Evolutionary conservation across 2,797 vertebrate genomes (phyloP).

Genomic region (Cossypha heuglini): DNA sequence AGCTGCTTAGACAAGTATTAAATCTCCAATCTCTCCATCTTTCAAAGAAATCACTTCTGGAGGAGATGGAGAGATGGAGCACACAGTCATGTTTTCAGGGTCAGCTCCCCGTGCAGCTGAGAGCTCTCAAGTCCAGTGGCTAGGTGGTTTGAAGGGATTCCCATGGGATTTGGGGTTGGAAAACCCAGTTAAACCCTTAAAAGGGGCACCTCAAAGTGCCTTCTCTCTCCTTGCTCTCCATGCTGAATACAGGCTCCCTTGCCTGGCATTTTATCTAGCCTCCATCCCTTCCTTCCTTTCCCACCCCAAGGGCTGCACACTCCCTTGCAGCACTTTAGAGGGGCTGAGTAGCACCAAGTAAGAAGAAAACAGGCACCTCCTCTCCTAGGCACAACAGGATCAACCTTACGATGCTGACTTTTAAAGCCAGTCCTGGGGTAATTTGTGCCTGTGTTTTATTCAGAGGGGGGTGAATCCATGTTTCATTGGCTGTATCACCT

Average conservation of each 20-base stretch:
- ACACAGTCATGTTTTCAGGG: not conserved
- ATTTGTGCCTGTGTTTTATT: not conserved
- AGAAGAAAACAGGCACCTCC: not conserved
- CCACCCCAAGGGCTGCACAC: not conserved
- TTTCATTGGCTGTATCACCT: not conserved
- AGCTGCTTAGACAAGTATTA: conserved; percentile 62
- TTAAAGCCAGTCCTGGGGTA: not conserved
- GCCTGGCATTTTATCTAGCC: not conserved
- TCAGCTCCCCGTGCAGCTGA: not conserved
- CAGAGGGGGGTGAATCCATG: not conserved
- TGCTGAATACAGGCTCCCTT: not conserved
- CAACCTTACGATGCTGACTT: not conserved
- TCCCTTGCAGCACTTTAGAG: not conserved
- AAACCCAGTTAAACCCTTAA: not conserved
- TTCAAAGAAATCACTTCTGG: conserved; percentile 28
- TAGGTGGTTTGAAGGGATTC: not conserved
- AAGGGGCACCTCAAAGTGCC: no score
- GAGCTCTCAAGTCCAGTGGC: not conserved
- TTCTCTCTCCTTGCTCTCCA: not conserved
- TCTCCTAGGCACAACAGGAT: not conserved
- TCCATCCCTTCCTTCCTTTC: not conserved
- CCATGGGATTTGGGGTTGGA: not conserved
- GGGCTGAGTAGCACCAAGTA: not conserved
- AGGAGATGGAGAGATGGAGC: not conserved
- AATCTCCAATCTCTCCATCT: conserved; percentile 46